Percentiles rank a stretch among this genome's conserved stretches.
These are phyloP conservation scores for Lepisosteus oculatus DNA, from an alignment of 2,113 vertebrate species.

Conservation along the genomic window DNA sequence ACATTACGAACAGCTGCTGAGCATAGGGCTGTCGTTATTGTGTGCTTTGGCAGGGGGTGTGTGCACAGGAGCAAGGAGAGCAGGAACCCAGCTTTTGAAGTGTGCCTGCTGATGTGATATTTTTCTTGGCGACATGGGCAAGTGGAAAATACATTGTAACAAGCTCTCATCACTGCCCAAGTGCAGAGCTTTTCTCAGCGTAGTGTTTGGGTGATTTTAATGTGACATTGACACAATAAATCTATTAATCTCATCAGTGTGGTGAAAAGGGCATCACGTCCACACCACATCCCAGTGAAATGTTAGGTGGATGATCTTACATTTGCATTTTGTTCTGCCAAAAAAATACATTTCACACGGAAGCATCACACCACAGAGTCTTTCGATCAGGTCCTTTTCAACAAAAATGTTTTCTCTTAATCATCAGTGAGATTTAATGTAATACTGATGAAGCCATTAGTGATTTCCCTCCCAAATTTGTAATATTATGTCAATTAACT, in stretches of 20 bases:
- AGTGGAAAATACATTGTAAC: constrained; percentile 76
- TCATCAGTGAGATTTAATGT: too few relatives aligned
- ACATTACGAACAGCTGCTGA: constrained; percentile 54
- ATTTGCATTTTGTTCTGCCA: too few relatives aligned
- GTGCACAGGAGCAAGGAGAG: constrained; percentile 70
- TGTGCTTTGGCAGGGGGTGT: constrained; percentile 65
- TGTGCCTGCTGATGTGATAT: constrained; percentile 71
- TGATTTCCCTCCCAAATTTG: too few relatives aligned
- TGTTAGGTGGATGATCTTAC: not conserved
- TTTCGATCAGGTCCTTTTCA: too few relatives aligned
- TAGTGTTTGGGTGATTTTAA: constrained; percentile 61
- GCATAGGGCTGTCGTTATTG: constrained; percentile 41
- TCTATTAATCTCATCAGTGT: constrained; percentile 16
- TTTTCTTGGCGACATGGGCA: constrained; percentile 73
- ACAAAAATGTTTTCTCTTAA: too few relatives aligned
- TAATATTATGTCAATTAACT: too few relatives aligned
- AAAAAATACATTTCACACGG: too few relatives aligned
- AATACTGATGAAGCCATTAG: too few relatives aligned
- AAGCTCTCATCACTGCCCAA: constrained; percentile 58
- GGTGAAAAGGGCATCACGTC: not conserved
- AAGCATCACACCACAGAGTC: too few relatives aligned
- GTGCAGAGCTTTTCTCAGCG: constrained; percentile 52
- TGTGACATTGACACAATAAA: constrained; percentile 65
- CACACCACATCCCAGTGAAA: not conserved
- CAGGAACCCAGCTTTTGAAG: constrained; percentile 70